Evolutionary conservation across 2,113 vertebrate species (phyloP).

Genomic region (Siphamia tubifer): DNA sequence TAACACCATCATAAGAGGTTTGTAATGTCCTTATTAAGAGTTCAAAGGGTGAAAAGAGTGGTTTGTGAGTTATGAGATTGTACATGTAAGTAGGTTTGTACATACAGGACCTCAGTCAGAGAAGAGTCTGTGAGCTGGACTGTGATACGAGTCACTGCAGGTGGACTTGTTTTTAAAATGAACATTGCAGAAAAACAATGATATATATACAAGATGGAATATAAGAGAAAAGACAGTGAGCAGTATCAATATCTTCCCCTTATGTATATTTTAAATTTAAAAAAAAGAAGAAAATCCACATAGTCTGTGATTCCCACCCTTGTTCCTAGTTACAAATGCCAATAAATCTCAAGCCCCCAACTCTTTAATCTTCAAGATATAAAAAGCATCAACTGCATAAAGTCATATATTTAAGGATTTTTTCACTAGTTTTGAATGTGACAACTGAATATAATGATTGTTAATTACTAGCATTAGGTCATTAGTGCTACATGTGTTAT

Average conservation of each 20-base stretch:
- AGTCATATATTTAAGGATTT: neutral
- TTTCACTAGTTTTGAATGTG: neutral
- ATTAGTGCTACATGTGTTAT: neutral
- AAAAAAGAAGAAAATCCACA: neutral
- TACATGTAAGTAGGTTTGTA: neutral
- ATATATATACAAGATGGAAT: conserved; percentile 44
- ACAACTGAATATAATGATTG: neutral
- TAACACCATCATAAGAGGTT: neutral
- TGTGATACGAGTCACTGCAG: neutral
- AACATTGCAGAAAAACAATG: conserved; percentile 7
- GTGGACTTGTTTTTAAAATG: neutral
- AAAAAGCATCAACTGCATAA: neutral
- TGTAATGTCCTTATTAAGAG: neutral
- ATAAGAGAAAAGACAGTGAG: neutral
- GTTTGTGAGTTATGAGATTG: neutral
- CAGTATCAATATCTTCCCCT: neutral
- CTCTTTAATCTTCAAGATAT: neutral
- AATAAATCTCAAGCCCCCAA: neutral
- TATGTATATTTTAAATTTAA: neutral
- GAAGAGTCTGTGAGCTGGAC: neutral
- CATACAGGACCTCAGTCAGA: neutral
- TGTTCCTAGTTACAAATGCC: no score
- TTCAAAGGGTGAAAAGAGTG: neutral
- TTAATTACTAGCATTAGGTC: neutral
- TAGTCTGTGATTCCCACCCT: neutral